These are phyloP conservation scores for Norana najaformis DNA, from an alignment of 2,888 invertebrate genomes.

Conservation along the genomic window DNA sequence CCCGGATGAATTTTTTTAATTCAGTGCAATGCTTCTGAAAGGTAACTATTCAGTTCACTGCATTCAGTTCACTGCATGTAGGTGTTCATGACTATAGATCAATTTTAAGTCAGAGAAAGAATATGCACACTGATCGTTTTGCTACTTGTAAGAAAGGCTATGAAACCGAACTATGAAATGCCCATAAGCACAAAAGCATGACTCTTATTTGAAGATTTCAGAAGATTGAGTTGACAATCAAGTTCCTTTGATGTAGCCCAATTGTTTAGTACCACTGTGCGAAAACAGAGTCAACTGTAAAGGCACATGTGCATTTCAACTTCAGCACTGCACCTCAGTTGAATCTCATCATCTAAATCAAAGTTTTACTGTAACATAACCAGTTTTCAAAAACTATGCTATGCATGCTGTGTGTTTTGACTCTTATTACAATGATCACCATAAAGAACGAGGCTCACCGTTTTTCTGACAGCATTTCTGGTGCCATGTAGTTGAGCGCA, in stretches of 20 bases:
- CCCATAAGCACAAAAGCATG: too few species aligned
- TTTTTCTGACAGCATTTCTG: conserved; percentile 91
- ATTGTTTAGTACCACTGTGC: neutral
- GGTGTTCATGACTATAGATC: neutral
- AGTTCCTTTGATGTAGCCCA: too few species aligned
- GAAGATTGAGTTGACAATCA: too few species aligned
- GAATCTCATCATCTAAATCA: neutral
- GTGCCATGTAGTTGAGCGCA: conserved; percentile 98
- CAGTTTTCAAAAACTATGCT: neutral
- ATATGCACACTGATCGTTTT: too few species aligned
- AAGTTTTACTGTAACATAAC: neutral
- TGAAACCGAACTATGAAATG: too few species aligned
- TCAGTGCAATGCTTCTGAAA: neutral
- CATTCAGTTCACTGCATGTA: neutral
- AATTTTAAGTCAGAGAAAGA: neutral
- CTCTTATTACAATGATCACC: too few species aligned
- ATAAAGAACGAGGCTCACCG: conserved; percentile 70
- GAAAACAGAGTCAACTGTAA: neutral
- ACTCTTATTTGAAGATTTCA: too few species aligned
- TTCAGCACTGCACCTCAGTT: neutral
- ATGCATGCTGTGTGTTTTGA: neutral
- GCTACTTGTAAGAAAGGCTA: too few species aligned
- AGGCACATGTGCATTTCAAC: neutral
- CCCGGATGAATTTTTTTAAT: neutral
- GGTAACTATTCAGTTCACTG: neutral